These are phyloP conservation scores for Lethrus apterus DNA, from an alignment of 1,140 invertebrate genomes.

Conservation along the genomic window DNA sequence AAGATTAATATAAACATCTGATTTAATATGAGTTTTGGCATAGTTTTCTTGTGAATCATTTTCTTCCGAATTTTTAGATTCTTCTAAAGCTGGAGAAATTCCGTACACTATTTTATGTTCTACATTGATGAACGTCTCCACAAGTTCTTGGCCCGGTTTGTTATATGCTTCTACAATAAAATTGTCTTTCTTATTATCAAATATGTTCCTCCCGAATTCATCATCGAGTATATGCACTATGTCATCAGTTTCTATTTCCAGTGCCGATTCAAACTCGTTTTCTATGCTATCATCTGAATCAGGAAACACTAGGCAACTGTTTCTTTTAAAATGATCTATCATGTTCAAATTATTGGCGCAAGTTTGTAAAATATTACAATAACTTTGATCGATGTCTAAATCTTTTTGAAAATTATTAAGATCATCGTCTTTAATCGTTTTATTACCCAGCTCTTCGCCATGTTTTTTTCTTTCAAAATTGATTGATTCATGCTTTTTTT, in stretches of 20 bases:
- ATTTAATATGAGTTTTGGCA: too few relatives aligned
- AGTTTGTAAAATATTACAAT: too few relatives aligned
- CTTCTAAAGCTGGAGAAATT: neutral
- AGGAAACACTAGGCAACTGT: too few relatives aligned
- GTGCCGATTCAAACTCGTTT: neutral
- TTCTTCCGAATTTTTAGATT: neutral
- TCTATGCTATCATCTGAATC: conserved; percentile 8
- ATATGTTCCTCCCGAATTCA: conserved; percentile 9
- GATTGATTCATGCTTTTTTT: too few relatives aligned
- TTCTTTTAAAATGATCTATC: too few relatives aligned
- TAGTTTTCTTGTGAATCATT: neutral
- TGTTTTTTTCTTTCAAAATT: too few relatives aligned
- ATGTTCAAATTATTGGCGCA: too few relatives aligned
- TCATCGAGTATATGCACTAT: conserved; percentile 4
- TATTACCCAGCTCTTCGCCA: too few relatives aligned
- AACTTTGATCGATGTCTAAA: too few relatives aligned
- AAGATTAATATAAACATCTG: too few relatives aligned
- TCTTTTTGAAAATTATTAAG: too few relatives aligned
- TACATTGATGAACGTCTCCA: conserved; percentile 9
- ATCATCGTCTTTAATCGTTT: too few relatives aligned
- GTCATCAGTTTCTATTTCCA: conserved; percentile 1
- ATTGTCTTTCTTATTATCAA: conserved; percentile 2
- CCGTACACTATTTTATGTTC: neutral
- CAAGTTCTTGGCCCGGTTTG: conserved; percentile 10
- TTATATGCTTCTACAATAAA: conserved; percentile 17